Base-by-base conservation (phyloP, 2,888 invertebrate genomes). In the Pegoplata infirma region DNA sequence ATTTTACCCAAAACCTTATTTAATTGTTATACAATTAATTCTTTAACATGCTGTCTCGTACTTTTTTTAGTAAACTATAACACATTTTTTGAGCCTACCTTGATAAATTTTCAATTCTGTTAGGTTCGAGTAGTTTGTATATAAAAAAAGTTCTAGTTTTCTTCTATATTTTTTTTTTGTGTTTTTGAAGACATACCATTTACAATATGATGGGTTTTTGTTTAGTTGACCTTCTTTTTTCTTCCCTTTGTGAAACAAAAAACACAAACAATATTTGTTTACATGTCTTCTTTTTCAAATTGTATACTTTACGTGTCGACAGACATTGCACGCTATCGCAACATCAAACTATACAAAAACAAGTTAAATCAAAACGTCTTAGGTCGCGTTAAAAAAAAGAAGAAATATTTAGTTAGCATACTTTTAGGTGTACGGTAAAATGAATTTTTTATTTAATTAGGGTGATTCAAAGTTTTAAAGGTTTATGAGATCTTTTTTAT, bases 351-450 rank as follows among this genome's bases (percentile, higher is more conserved):
- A 44, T 6, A 25, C 23, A 53, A 1, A 21, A 49, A 21, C 14
- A 23, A 51, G 25, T 23, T 8, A 46, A 49, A 8, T 28, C 17
- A 21, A 56, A 72, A 59, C 25, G 59, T 49, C 74, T 79, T 74
- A 32, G 55, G 49, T 55, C 14, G 40, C 40, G 23, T 71, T 23
- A 3, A 46, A 16, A 55, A 61, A 16, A 44, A 14, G 32, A 66
- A 14, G 32, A 66, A 75, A 66, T 75, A 61, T 56, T 67, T 75
- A 79, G 71, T 61, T 79, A 79, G 71, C 74, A 71, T 75, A 75
- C 71, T 75, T 79, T 79, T 46, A 55, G 79, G 79, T 49, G 46
- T 44, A 63, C n/a, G n/a, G n/a, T n/a, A n/a, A n/a, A n/a, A n/a
- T n/a, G n/a, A n/a, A n/a, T n/a, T n/a, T n/a, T n/a, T n/a, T n/a